These are phyloP conservation scores for Yasuhikotakia modesta DNA, from an alignment of 2,797 vertebrate species.

Conservation along the genomic window DNA sequence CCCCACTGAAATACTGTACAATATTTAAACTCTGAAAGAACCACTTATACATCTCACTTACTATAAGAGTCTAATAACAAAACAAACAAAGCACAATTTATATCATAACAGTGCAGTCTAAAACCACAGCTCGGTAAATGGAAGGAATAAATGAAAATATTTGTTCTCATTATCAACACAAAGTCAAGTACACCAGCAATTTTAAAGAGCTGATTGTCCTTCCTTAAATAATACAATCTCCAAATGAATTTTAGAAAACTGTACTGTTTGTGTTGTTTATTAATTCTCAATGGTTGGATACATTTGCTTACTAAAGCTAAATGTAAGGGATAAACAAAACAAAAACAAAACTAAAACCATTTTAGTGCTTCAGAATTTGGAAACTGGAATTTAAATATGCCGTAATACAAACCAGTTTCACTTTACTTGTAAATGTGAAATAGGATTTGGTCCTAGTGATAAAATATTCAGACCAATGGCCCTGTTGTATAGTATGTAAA, in stretches of 20 bases:
- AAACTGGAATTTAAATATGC: too few species aligned
- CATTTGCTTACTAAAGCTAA: not conserved
- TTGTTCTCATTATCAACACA: too few species aligned
- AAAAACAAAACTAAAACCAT: not conserved
- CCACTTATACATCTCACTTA: too few species aligned
- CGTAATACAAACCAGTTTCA: too few species aligned
- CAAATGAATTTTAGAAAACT: not conserved
- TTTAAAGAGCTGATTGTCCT: slow-evolving; percentile 4
- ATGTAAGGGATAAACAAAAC: not conserved
- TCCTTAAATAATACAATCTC: not conserved
- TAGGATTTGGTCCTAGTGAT: not conserved
- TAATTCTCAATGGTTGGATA: not conserved
- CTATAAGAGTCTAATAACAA: too few species aligned
- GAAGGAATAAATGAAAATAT: too few species aligned
- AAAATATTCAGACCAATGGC: not conserved
- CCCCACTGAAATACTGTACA: too few species aligned
- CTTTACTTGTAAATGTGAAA: not conserved
- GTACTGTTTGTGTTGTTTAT: not conserved
- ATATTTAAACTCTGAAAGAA: too few species aligned
- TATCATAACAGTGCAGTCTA: too few species aligned
- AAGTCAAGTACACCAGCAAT: not conserved
- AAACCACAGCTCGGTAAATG: too few species aligned
- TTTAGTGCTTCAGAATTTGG: not conserved
- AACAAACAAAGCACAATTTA: too few species aligned
- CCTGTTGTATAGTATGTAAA: not conserved